Conservation (phyloP, 2,797 vertebrate genomes). For the Myotis planiceps region DNA sequence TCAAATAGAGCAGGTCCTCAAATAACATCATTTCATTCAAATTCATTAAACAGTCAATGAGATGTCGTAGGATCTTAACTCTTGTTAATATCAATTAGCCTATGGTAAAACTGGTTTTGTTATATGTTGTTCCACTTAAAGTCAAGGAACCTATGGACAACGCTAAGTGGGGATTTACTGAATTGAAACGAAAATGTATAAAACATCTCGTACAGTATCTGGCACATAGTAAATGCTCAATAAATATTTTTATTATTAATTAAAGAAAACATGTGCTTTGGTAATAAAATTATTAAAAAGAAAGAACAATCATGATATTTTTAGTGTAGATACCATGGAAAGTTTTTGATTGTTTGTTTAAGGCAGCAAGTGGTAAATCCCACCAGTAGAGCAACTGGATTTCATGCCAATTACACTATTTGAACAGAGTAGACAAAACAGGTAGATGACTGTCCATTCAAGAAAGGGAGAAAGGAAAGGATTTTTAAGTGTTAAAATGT, state of each 20-base stretch:
- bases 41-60: neutral
- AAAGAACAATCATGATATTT: neutral
- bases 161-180: neutral
- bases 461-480: neutral
- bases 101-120: neutral
- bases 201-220: neutral
- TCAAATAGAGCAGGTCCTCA: neutral
- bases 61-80: neutral
- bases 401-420: neutral
- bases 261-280: neutral
- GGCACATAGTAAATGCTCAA: neutral
- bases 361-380: neutral
- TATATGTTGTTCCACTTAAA: neutral
- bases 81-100: neutral
- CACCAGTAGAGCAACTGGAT: slow-evolving; percentile 19
- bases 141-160: neutral
- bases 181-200: neutral
- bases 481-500: neutral
- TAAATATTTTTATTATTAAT: neutral
- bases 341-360: neutral
- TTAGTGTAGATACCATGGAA: neutral
- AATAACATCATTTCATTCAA: neutral
- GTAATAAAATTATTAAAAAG: neutral
- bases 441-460: neutral
- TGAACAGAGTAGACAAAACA: neutral